Evolutionary conservation across 2,113 vertebrate genomes (phyloP).

Genomic region (Heterochromis multidens): DNA sequence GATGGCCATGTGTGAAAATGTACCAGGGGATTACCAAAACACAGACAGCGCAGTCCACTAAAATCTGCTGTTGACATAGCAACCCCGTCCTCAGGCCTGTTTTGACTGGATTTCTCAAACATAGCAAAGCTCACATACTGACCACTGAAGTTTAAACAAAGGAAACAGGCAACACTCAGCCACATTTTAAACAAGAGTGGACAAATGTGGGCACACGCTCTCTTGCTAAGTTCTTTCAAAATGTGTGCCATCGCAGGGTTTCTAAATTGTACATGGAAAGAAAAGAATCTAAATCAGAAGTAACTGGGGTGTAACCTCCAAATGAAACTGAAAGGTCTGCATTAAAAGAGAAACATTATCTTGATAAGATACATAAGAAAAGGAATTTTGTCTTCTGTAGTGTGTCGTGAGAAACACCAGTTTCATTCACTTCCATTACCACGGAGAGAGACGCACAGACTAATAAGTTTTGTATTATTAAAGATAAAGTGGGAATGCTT

Average conservation of each 20-base stretch:
- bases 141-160: slow-evolving; percentile 22
- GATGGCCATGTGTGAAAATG: not conserved
- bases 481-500: not conserved
- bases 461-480: not conserved
- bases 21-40: not conserved
- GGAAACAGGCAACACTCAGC: not conserved
- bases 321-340: not conserved
- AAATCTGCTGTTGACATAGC: not conserved
- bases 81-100: not conserved
- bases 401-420: not conserved
- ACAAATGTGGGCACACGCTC: not conserved
- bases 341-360: not conserved
- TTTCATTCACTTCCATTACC: not conserved
- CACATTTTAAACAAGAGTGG: not conserved
- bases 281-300: not conserved
- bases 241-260: not conserved
- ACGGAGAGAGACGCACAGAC: not conserved
- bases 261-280: not conserved
- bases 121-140: not conserved
- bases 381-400: not conserved
- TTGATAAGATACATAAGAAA: not conserved
- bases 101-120: slow-evolving; percentile 25
- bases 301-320: not conserved
- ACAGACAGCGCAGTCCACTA: not conserved
- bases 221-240: not conserved